Percentiles rank a stretch among this genome's conserved stretches.
These are phyloP conservation scores for Mormyrus hasselquistii DNA, from an alignment of 2,797 vertebrate genomes.

Conservation along the genomic window DNA sequence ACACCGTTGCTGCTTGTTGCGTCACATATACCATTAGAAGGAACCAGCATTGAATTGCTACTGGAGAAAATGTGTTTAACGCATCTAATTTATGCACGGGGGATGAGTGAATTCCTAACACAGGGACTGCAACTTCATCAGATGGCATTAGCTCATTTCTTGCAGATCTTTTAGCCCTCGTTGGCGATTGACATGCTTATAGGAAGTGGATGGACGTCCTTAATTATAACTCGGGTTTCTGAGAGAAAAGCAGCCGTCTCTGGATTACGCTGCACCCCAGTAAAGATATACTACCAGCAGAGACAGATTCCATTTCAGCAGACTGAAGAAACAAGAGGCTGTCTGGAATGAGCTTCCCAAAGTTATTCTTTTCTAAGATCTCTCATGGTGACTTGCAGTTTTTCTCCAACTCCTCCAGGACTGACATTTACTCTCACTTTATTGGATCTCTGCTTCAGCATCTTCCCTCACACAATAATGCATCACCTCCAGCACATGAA, in stretches of 20 bases:
- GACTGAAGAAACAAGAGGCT: not conserved
- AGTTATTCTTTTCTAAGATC: not conserved
- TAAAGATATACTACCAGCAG: not conserved
- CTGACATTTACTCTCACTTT: not conserved
- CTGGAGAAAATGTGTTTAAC: not conserved
- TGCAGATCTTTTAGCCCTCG: not conserved
- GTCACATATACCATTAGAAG: not conserved
- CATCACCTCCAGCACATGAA: not conserved
- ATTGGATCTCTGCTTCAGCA: not conserved
- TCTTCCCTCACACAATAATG: not conserved
- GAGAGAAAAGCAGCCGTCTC: not conserved
- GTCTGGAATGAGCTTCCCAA: not conserved
- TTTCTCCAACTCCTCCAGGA: not conserved
- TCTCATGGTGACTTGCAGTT: not conserved
- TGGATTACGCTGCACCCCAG: not conserved
- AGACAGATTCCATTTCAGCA: not conserved
- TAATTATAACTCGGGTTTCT: not conserved
- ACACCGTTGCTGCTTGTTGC: not conserved
- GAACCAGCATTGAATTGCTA: not conserved
- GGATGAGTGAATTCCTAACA: not conserved
- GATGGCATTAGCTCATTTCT: not conserved
- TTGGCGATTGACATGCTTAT: not conserved
- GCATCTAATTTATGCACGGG: not conserved
- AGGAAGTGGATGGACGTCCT: not conserved
- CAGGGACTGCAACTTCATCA: not conserved